These are phyloP conservation scores for Hemibagrus wyckioides DNA, from an alignment of 2,113 vertebrate species.

Conservation along the genomic window DNA sequence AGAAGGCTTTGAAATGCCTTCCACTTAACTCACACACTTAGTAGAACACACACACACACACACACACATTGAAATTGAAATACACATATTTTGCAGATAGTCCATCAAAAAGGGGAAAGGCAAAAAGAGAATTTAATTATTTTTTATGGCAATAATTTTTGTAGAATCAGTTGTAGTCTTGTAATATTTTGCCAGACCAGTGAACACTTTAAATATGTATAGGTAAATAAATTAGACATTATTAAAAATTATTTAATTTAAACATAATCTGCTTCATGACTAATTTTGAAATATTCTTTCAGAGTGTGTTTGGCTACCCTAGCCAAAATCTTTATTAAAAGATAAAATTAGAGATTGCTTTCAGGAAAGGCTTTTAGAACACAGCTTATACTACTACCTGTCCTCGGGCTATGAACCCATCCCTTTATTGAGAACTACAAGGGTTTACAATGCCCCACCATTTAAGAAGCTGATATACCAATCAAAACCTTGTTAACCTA, in stretches of 20 bases:
- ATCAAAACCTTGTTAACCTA: conserved; percentile 34
- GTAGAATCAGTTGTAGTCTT: neutral
- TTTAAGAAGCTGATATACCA: conserved; percentile 15
- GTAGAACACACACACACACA: conserved; percentile 19
- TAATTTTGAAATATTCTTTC: neutral
- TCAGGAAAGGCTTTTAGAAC: neutral
- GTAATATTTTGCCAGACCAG: neutral
- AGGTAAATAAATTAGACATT: neutral
- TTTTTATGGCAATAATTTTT: neutral
- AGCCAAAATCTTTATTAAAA: neutral
- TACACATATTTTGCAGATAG: neutral
- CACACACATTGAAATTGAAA: conserved; percentile 5
- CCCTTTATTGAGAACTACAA: conserved; percentile 15
- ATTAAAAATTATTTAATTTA: neutral
- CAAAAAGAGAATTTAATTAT: neutral
- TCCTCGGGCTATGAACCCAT: conserved; percentile 9
- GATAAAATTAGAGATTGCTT: neutral
- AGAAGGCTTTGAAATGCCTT: conserved; percentile 40
- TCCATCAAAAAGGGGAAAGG: neutral
- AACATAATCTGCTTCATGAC: neutral
- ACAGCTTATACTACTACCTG: neutral
- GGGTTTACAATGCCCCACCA: conserved; percentile 23
- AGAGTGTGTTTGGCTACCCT: neutral
- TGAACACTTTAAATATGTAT: neutral
- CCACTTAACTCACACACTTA: conserved; percentile 42